A percentile compares a stretch with the other conserved stretches of the same genome.
Conservation (phyloP, 2,797 vertebrate genomes). For the Sebastes minor region DNA sequence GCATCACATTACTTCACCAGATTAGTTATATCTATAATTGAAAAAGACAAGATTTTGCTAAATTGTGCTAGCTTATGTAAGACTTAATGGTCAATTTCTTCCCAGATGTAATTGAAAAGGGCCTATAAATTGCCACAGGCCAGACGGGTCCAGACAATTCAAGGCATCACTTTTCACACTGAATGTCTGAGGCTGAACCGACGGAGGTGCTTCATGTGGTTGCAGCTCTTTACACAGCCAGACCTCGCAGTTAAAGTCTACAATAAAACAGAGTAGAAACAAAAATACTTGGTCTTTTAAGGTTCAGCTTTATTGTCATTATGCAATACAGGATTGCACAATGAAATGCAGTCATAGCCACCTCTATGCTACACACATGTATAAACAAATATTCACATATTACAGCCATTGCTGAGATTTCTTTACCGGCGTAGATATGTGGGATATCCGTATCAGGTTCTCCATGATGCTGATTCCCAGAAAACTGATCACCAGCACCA, state of each 20-base stretch:
- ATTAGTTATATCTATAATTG: conserved; percentile 36
- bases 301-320: neutral
- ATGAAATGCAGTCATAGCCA: neutral
- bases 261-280: conserved; percentile 5
- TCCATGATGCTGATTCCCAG: neutral
- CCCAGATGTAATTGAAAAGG: conserved; percentile 28
- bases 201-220: neutral
- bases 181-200: neutral
- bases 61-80: conserved; percentile 27
- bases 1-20: conserved; percentile 20
- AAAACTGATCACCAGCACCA: neutral
- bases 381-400: neutral
- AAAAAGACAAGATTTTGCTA: conserved; percentile 7
- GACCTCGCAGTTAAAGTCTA: neutral
- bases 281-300: neutral
- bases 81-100: conserved; percentile 42
- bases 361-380: neutral
- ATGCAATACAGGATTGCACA: neutral
- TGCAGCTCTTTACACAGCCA: neutral
- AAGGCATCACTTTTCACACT: conserved; percentile 1
- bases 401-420: neutral
- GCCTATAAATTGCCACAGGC: conserved; percentile 14
- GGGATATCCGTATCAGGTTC: neutral
- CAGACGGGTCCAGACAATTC: conserved; percentile 6
- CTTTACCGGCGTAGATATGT: neutral